Conservation (phyloP, 2,888 invertebrate species). For the Mylabris sibirica region DNA sequence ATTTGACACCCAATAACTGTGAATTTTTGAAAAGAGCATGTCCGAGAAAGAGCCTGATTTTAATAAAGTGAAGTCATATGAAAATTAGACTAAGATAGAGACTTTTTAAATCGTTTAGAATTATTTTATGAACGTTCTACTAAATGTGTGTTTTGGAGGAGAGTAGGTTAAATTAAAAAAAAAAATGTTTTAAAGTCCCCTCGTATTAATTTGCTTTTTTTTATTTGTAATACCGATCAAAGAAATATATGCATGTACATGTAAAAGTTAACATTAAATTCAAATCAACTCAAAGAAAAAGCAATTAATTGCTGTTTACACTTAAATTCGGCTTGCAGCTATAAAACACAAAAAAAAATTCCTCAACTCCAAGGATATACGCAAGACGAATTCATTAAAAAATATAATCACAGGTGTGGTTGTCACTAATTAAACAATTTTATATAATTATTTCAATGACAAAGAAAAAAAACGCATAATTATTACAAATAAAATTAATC, state of each 20-base stretch:
- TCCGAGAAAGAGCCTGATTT: too few species aligned
- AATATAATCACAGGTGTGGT: background rate
- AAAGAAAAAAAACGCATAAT: background rate
- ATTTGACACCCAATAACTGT: too few species aligned
- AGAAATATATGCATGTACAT: background rate
- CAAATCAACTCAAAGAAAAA: background rate
- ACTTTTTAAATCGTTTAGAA: too few species aligned
- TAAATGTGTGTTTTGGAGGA: too few species aligned
- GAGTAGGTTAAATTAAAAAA: too few species aligned
- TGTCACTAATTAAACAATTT: background rate
- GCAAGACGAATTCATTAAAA: background rate
- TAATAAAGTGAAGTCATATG: too few species aligned
- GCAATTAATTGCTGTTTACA: constrained; percentile 5
- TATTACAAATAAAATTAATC: background rate
- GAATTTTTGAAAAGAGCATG: too few species aligned
- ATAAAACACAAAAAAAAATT: background rate
- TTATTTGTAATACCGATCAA: background rate
- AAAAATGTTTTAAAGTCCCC: too few species aligned
- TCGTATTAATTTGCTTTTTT: background rate
- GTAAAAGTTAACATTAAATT: background rate
- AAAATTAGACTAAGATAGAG: too few species aligned
- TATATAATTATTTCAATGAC: background rate
- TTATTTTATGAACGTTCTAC: too few species aligned
- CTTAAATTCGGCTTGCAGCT: constrained; percentile 9
- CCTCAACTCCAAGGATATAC: background rate